Evolutionary conservation across 2,113 vertebrate genomes (phyloP).

Genomic region (Hippocampus guttulatus): DNA sequence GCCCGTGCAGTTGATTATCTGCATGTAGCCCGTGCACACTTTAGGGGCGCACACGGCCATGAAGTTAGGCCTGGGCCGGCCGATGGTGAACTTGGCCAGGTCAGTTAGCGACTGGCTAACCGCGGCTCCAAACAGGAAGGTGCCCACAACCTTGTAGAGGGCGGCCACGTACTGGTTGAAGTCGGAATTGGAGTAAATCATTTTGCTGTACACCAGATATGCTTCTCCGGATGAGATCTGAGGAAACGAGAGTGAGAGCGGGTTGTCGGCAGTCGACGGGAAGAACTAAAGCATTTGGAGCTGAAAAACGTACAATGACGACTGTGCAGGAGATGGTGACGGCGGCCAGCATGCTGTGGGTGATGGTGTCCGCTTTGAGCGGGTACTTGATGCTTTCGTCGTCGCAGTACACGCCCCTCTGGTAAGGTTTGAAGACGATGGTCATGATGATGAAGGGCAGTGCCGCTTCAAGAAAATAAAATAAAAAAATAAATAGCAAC

Average conservation of each 20-base stretch:
- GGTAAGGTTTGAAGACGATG: conserved; percentile 79
- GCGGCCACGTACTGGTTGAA: conserved; percentile 91
- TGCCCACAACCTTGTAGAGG: conserved; percentile 86
- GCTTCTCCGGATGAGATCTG: conserved; percentile 86
- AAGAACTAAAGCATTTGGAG: not conserved
- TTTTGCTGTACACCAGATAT: conserved; percentile 83
- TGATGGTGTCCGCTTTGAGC: conserved; percentile 86
- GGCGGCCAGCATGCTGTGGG: conserved; percentile 83
- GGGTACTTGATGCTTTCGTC: conserved; percentile 90
- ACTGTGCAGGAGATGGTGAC: conserved; percentile 85
- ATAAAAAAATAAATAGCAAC: not conserved
- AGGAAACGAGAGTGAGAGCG: not conserved
- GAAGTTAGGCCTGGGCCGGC: conserved; percentile 90
- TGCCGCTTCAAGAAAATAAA: conserved; percentile 69
- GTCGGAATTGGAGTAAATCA: conserved; percentile 82
- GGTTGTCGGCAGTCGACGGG: not conserved
- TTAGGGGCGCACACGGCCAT: conserved; percentile 83
- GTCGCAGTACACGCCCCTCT: conserved; percentile 83
- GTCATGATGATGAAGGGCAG: conserved; percentile 86
- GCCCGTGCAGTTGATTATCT: conserved; percentile 80
- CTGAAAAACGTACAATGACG: conserved; percentile 77
- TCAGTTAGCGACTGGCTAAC: conserved; percentile 89
- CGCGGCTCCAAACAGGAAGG: conserved; percentile 79
- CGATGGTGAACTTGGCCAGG: conserved; percentile 90
- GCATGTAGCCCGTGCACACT: conserved; percentile 78